A percentile compares a stretch with the other conserved stretches of the same genome.
Conservation (phyloP, 2,113 vertebrate genomes). For the Callionymus lyra region DNA sequence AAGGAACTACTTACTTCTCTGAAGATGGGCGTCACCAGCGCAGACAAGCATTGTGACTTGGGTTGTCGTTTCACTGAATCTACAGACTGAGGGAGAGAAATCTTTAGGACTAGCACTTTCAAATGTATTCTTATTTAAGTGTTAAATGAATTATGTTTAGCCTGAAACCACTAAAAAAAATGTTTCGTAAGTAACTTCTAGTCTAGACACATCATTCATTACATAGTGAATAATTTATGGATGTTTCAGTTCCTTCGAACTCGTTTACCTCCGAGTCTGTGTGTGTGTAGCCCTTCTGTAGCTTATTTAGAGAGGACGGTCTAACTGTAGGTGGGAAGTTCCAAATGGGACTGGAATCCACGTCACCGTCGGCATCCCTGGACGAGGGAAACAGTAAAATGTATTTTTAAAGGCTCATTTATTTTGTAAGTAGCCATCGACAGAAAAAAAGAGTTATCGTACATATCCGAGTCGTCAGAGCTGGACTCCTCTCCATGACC, state of each 20-base stretch:
- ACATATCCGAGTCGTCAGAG: conserved; percentile 94
- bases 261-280: conserved; percentile 75
- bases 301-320: conserved; percentile 78
- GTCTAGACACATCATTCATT: too few relatives aligned
- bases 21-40: conserved; percentile 88
- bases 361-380: conserved; percentile 85
- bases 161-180: too few relatives aligned
- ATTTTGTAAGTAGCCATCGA: too few relatives aligned
- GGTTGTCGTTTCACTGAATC: conserved; percentile 87
- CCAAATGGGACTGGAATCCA: conserved; percentile 84
- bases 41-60: conserved; percentile 87
- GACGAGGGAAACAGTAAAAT: background rate
- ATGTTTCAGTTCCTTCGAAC: too few relatives aligned
- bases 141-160: too few relatives aligned
- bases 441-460: conserved; percentile 5
- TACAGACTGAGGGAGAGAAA: conserved; percentile 40
- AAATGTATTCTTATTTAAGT: too few relatives aligned
- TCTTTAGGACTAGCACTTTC: too few relatives aligned
- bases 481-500: conserved; percentile 93
- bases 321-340: conserved; percentile 92
- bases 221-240: too few relatives aligned
- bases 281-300: conserved; percentile 79
- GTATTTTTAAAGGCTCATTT: too few relatives aligned
- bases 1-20: conserved; percentile 75
- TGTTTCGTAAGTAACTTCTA: too few relatives aligned